Percentiles rank a stretch among this genome's conserved stretches.
phyloP scores from a whole-genome alignment of 2,888 invertebrate genomes.

The Drosophila percnosoma region DNA sequence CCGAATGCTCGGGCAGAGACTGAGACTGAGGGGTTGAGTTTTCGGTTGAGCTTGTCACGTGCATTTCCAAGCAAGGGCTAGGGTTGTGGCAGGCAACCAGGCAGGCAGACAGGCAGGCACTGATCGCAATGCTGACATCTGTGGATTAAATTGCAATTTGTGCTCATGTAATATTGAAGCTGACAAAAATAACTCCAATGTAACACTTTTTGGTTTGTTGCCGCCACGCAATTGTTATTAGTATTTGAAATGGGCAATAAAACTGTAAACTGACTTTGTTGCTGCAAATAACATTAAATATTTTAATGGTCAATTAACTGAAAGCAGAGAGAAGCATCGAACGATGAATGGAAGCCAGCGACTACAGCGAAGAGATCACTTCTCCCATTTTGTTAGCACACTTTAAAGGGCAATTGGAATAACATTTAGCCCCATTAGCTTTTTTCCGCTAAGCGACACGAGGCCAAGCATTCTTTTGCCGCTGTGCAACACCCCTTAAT shows the following conservation, averaged over 20 bases:
- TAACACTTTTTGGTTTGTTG: conserved; percentile 54
- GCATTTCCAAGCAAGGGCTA: conserved; percentile 50
- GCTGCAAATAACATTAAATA: conserved; percentile 71
- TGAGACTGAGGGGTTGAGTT: conserved; percentile 14
- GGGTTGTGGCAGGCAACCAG: conserved; percentile 31
- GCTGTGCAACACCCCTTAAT: conserved; percentile 36
- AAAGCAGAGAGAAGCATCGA: not conserved
- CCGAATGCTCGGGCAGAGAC: not conserved
- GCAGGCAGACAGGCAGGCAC: conserved; percentile 27
- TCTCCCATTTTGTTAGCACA: conserved; percentile 28
- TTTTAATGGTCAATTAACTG: conserved; percentile 80
- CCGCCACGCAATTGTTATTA: conserved; percentile 68
- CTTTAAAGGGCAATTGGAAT: conserved; percentile 15
- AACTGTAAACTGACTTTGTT: conserved; percentile 70
- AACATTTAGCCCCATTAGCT: conserved; percentile 47
- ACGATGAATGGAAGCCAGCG: not conserved
- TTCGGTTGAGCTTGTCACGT: conserved; percentile 56
- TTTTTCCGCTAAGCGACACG: conserved; percentile 6
- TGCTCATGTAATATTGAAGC: conserved; percentile 83
- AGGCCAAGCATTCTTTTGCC: conserved; percentile 11
- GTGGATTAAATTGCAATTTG: conserved; percentile 85
- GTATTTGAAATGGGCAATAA: conserved; percentile 80
- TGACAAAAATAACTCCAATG: conserved; percentile 33
- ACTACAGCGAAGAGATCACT: not conserved
- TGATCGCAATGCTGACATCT: conserved; percentile 85